These are phyloP conservation scores for Chaitophorus viminalis DNA, from an alignment of 2,888 invertebrate species.

Conservation along the genomic window DNA sequence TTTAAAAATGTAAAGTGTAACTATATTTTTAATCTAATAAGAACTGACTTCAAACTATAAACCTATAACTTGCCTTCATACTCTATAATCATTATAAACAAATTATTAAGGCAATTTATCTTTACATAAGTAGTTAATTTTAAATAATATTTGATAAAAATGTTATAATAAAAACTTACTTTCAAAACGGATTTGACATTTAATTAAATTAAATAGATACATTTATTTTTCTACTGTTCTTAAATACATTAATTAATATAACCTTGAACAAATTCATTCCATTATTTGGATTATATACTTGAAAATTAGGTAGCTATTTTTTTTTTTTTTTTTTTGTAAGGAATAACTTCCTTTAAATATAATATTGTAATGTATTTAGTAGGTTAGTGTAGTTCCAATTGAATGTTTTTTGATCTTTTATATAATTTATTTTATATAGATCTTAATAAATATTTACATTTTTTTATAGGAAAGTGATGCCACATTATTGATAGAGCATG, in stretches of 20 bases:
- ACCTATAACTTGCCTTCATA: too few relatives aligned
- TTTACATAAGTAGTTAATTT: not conserved
- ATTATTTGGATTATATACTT: not conserved
- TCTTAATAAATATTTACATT: not conserved
- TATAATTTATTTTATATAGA: not conserved
- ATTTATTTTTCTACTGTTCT: not conserved
- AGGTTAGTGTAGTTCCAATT: not conserved
- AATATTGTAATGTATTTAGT: not conserved
- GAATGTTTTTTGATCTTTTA: not conserved
- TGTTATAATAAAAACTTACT: too few relatives aligned
- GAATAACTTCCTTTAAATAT: not conserved
- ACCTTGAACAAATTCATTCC: constrained; percentile 16
- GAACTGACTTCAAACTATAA: not conserved
- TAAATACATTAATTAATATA: constrained; percentile 27
- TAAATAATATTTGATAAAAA: not conserved
- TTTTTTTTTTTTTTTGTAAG: not conserved
- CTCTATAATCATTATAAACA: too few relatives aligned
- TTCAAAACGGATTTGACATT: too few relatives aligned
- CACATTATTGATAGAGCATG: constrained; percentile 33
- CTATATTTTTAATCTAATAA: not conserved
- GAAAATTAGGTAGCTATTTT: not conserved
- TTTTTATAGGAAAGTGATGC: constrained; percentile 31
- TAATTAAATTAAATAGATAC: not conserved
- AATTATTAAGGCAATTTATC: too few relatives aligned
- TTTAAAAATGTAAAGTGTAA: not conserved